Base-by-base conservation (phyloP, 2,888 invertebrate genomes). In the Malthinus seriepunctatus region DNA sequence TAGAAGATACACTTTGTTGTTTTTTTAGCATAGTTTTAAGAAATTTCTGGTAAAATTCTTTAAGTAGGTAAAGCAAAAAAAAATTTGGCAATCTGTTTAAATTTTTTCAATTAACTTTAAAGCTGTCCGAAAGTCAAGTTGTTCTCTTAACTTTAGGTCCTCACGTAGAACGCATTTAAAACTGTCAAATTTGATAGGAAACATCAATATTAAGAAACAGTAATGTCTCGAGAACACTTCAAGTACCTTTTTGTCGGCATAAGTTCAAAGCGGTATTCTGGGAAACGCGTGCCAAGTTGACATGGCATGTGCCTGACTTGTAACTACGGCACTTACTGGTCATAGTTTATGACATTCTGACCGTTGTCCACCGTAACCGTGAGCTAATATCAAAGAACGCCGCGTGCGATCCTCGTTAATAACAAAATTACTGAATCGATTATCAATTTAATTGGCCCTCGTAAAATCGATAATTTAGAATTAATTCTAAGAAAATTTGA, bases 261-360 rank as follows among this genome's bases (percentile, higher is more conserved):
- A 1, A 67, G 62, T 59, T 68, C 70, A 72, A 71, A 70, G 68
- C 54, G 42, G 63, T 63, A 58, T 73, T 73, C 73, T 65, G 62
- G 70, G 74, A 73, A 73, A 73, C 74, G 73, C 73, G 73, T 73
- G 74, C 74, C 73, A 71, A 69, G 67, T 70, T 65, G 67, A 67
- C 63, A 66, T 67, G 70, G 70, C 71, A 70, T 71, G 68, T 69
- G 69, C 69, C 67, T 48, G 60, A 62, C 62, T 54, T 60, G 63
- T 60, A 59, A 54, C 49, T 59, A 38, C 42, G 35, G 46, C 66
- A 62, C 62, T 57, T 51, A 62, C 62, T 64, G 71, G 71, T 71
- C 71, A 72, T 71, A 73, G 71, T 74, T 74, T 73, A 73, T 69
- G 72, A 71, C 72, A 71, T 72, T 71, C 73, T 71, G 71, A 63